phyloP scores from a whole-genome alignment of 2,113 vertebrate genomes.

The Myodes glareolus region DNA sequence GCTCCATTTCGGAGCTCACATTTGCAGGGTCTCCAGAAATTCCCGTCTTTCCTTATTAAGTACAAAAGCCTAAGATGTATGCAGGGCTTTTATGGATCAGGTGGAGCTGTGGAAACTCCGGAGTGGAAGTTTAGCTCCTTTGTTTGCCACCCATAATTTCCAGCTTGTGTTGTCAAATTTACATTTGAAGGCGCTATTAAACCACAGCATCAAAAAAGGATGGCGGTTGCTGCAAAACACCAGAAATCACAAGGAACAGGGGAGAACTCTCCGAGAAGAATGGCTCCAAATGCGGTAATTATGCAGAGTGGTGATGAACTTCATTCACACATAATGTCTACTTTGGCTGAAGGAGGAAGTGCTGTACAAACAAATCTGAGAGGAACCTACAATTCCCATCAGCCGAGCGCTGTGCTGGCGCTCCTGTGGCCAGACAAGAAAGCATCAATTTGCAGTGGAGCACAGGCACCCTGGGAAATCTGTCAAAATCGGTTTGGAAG shows the following conservation, averaged over 20 bases:
- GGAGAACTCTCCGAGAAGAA: conserved; percentile 62
- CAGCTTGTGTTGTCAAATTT: conserved; percentile 77
- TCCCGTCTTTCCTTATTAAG: not conserved
- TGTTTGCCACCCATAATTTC: conserved; percentile 34
- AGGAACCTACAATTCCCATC: conserved; percentile 41
- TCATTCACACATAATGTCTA: not conserved
- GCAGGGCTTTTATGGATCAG: not conserved
- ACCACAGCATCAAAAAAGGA: conserved; percentile 53
- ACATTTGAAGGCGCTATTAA: conserved; percentile 83
- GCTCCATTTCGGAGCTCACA: not conserved
- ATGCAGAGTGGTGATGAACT: conserved; percentile 6
- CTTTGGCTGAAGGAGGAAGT: conserved; percentile 41
- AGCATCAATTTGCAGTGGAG: not conserved
- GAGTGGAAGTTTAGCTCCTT: conserved; percentile 54
- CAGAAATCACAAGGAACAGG: conserved; percentile 63
- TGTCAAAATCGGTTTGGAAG: conserved; percentile 39
- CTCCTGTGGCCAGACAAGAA: not conserved
- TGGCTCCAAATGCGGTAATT: conserved; percentile 74
- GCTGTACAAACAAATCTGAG: conserved; percentile 64
- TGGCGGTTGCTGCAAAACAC: conserved; percentile 59
- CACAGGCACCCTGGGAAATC: not conserved
- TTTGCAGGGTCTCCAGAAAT: conserved; percentile 36
- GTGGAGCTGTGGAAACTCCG: conserved; percentile 40
- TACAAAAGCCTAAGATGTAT: not conserved
- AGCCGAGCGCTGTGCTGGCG: not conserved